Evolutionary conservation across 1,140 invertebrate genomes (phyloP).

Genomic region (Drosophila mojavensis): DNA sequence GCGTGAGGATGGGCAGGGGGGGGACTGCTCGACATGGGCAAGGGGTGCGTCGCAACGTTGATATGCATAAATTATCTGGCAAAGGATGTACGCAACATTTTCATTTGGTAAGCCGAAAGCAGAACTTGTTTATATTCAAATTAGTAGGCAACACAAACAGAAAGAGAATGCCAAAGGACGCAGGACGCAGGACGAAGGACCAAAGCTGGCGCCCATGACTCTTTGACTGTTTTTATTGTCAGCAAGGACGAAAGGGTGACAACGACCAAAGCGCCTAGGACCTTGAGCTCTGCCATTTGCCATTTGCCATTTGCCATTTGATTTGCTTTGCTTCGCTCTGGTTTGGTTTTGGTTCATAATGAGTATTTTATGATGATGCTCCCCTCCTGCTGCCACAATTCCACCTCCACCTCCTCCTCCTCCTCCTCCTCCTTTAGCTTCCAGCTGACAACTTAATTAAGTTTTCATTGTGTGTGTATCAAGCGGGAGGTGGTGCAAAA

Average conservation of each 20-base stretch:
- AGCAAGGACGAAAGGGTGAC: slow-evolving; percentile 65
- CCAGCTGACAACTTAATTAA: slow-evolving; percentile 78
- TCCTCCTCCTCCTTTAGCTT: not conserved
- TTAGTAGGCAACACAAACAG: slow-evolving; percentile 73
- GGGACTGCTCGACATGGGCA: slow-evolving; percentile 21
- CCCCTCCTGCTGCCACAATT: slow-evolving; percentile 15
- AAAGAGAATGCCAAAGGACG: slow-evolving; percentile 10
- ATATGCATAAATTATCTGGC: slow-evolving; percentile 35
- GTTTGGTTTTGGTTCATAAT: slow-evolving; percentile 54
- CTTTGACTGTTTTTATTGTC: slow-evolving; percentile 38
- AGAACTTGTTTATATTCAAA: slow-evolving; percentile 80
- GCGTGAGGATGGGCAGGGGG: not conserved
- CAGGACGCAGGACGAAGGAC: not conserved
- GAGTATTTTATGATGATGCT: slow-evolving; percentile 74
- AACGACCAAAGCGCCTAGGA: slow-evolving; percentile 39
- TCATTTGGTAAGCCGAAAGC: slow-evolving; percentile 60
- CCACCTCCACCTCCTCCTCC: slow-evolving; percentile 3
- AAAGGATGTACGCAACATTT: slow-evolving; percentile 69
- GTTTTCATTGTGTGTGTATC: slow-evolving; percentile 69
- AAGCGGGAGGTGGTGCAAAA: not conserved
- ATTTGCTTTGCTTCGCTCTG: slow-evolving; percentile 59
- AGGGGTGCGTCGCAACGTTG: slow-evolving; percentile 14
- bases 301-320: slow-evolving; percentile 49
- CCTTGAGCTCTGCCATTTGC: slow-evolving; percentile 47
- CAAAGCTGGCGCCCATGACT: slow-evolving; percentile 12